Conservation (phyloP, 2,888 invertebrate genomes). For the Zhuqinia jingwanae region DNA sequence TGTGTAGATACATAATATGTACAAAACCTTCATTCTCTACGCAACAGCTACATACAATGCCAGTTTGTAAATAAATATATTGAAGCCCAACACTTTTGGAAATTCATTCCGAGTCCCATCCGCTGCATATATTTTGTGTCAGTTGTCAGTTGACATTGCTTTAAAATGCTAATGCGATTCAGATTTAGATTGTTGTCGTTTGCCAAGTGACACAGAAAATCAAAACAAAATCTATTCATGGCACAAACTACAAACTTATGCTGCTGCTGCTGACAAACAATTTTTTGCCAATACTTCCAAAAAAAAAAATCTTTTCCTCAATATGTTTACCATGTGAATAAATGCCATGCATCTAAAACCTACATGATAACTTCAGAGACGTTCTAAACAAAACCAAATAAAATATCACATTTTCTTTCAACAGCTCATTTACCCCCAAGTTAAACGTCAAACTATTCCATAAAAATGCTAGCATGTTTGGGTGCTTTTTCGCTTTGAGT, state of each 20-base stretch:
- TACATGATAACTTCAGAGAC: neutral
- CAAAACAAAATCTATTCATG: neutral
- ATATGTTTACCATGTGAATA: neutral
- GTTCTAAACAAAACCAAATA: neutral
- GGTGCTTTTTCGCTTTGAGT: too few relatives aligned
- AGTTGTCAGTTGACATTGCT: slow-evolving; percentile 31
- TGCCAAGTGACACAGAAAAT: slow-evolving; percentile 44
- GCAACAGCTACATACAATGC: too few relatives aligned
- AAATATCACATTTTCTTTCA: neutral
- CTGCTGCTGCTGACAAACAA: neutral
- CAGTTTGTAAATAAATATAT: neutral
- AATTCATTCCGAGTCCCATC: neutral
- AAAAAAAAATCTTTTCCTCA: neutral
- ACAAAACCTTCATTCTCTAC: too few relatives aligned
- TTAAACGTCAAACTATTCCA: too few relatives aligned
- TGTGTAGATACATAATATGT: too few relatives aligned
- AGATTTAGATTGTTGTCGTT: slow-evolving; percentile 33
- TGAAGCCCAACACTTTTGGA: neutral
- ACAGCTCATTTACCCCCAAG: slow-evolving; percentile 9
- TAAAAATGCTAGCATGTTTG: too few relatives aligned
- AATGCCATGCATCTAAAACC: too few relatives aligned
- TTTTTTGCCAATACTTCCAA: neutral
- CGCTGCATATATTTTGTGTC: neutral
- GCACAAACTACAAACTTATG: neutral
- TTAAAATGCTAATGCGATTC: slow-evolving; percentile 37